phyloP scores from a whole-genome alignment of 2,888 invertebrate genomes.

The Cheilosia vulpina region DNA sequence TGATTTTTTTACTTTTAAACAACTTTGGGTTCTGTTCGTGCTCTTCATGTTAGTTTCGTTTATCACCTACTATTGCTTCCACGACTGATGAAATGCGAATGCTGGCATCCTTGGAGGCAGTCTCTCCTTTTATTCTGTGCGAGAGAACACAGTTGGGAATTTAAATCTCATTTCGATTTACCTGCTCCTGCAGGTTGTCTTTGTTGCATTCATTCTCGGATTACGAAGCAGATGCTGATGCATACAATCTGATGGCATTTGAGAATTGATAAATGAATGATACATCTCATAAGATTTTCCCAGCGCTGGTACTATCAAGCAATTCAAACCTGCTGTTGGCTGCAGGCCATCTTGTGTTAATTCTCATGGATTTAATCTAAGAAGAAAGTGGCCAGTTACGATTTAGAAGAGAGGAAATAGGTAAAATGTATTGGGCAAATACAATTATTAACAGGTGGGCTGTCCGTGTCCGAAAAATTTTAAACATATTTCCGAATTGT shows the following conservation, averaged over 20 bases:
- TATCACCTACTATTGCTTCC: neutral
- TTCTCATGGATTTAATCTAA: neutral
- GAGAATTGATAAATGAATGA: neutral
- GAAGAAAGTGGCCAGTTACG: neutral
- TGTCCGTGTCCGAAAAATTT: no score
- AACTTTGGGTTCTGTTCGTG: conserved; percentile 92
- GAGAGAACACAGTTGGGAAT: neutral
- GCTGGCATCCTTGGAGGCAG: neutral
- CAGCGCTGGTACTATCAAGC: neutral
- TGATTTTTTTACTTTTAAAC: conserved; percentile 97
- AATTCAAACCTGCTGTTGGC: neutral
- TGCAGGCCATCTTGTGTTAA: neutral
- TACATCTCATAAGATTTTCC: neutral
- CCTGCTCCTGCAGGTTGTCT: conserved; percentile 15
- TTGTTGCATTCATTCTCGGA: neutral
- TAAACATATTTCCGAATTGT: no score
- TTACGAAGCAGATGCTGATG: conserved; percentile 13
- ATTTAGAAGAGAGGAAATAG: no score
- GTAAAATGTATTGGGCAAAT: no score
- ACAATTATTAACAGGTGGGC: no score
- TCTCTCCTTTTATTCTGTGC: conserved; percentile 3
- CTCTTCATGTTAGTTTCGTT: conserved; percentile 70
- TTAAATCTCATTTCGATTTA: neutral
- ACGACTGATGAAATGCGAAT: neutral
- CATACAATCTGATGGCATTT: neutral